Evolutionary conservation across 2,797 vertebrate genomes (phyloP).

Genomic region (Prunella strophiata): DNA sequence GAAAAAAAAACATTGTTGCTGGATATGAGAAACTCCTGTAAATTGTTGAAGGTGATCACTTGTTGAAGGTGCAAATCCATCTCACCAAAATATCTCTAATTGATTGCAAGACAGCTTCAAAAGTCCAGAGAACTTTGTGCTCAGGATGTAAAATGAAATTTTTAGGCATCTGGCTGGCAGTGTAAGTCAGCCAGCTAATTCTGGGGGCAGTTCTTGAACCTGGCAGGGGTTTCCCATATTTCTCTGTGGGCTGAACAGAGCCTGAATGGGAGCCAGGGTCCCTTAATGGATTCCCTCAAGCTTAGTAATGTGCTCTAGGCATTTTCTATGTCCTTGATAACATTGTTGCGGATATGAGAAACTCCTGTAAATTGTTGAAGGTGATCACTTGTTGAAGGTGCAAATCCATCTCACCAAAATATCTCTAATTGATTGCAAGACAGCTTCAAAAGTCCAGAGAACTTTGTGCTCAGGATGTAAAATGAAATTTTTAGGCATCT

Average conservation of each 20-base stretch:
- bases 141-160: background rate
- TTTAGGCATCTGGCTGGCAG: background rate
- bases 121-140: background rate
- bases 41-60: background rate
- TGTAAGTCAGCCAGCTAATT: background rate
- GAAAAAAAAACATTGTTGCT: background rate
- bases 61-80: no score
- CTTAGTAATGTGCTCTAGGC: background rate
- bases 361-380: no score
- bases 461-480: background rate
- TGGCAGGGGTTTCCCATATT: accelerated
- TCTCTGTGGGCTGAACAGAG: background rate
- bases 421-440: background rate
- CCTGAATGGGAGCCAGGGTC: background rate
- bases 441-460: background rate
- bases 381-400: no score
- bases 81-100: background rate
- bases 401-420: background rate
- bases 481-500: background rate
- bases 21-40: background rate
- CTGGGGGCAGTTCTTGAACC: background rate
- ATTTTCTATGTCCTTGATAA: no score
- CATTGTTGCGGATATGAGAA: no score
- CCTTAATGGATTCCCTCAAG: background rate
- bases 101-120: background rate